Evolutionary conservation across 2,888 invertebrate species (phyloP), one percentile per base, ranked within the genome.

Genomic region (Microchrysa polita): DNA sequence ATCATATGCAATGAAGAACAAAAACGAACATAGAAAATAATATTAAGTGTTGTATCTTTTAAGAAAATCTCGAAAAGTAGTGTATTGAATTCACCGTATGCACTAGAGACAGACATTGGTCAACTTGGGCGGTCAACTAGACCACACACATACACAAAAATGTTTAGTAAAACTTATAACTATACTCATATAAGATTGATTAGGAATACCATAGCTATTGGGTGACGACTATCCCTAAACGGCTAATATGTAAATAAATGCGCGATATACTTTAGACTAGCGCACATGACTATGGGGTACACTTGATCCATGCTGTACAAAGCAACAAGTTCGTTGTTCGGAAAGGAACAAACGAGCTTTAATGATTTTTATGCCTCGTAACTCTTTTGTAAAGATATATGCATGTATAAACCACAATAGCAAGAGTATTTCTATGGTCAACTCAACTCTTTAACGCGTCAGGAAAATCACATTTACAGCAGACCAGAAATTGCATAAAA

Each of bases 221-320:
- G 65, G 65, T 65, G 65, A 65, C 65, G 65, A 65, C 44, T 22
- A 18, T 44, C 48, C 27, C 65, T 65, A 65, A 65, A 44, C 65
- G 44, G 65, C 65, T 65, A 65, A 65, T 65, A 65, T 65, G 65
- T 65, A 65, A 65, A 65, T 65, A 65, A 44, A 65, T 65, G 44
- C 44, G 27, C 27, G 2, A 34, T 34, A 34, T 34, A 7, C 27
- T 34, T 22, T 12, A 18, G 65, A 65, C 44, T 65, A 12, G 42
- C 5, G 44, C 65, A 65, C 48, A 44, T 48, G 22, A 48, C 27
- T 34, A 34, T 34, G 27, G n/a, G n/a, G n/a, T 34, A 34, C 27
- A 34, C 7, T 5, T 34, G n/a, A 34, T 34, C 4, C 27, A 34
- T 34, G 7, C 27, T 34, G n/a, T n/a, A n/a, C n/a, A n/a, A n/a